Evolutionary conservation across 2,797 vertebrate species (phyloP).

Genomic region (Vireo griseus): DNA sequence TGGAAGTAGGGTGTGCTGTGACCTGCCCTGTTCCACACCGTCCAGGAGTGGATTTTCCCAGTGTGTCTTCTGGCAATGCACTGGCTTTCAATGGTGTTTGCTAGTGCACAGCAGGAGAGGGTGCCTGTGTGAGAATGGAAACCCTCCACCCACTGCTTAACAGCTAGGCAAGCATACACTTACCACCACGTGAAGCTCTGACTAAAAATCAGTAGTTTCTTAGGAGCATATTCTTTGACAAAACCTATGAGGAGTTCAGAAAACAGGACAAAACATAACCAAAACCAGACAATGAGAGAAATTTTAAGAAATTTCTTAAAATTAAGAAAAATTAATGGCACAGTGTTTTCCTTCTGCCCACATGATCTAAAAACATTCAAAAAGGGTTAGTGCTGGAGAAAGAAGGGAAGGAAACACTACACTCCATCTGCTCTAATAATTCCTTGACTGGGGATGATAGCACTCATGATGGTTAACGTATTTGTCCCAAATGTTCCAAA

Average conservation of each 20-base stretch:
- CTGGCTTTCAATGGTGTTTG: background rate
- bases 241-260: background rate
- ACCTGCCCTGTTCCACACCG: background rate
- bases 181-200: background rate
- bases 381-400: background rate
- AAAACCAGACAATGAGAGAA: background rate
- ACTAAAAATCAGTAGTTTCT: background rate
- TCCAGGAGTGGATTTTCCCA: background rate
- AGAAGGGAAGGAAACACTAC: background rate
- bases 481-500: background rate
- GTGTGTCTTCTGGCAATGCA: fast-evolving
- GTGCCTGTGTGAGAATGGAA: background rate
- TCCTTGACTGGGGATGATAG: background rate
- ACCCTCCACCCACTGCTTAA: background rate
- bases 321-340: background rate
- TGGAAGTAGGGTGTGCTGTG: background rate
- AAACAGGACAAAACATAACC: background rate
- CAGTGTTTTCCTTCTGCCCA: background rate
- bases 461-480: background rate
- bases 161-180: background rate
- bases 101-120: background rate
- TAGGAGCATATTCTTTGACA: background rate
- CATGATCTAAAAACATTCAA: background rate
- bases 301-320: no score
- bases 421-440: background rate